These are phyloP conservation scores for Catalaphyllia jardinei DNA, from an alignment of 64 coral and sea anemone species.

Conservation along the genomic window DNA sequence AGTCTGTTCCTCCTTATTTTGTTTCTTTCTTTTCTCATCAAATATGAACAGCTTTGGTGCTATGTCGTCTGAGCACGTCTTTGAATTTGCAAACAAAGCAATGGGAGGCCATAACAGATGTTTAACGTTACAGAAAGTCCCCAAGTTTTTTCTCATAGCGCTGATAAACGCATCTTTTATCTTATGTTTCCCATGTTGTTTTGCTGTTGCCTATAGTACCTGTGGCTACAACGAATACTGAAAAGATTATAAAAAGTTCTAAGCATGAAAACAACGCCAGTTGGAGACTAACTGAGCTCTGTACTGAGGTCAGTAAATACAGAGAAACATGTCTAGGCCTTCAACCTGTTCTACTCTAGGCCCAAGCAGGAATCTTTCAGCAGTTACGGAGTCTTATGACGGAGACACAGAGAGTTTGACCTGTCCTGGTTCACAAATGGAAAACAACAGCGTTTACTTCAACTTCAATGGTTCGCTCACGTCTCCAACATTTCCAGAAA, in stretches of 20 bases:
- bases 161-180: background rate
- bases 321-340: background rate
- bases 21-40: background rate
- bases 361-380: background rate
- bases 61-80: background rate
- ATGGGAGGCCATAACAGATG: background rate
- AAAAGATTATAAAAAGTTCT: too few species aligned
- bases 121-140: background rate
- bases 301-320: background rate
- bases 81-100: background rate
- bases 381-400: conserved; percentile 5
- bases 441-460: background rate
- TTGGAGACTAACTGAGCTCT: background rate
- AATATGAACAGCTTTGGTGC: conserved; percentile 9
- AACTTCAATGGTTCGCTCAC: background rate
- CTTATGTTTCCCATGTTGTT: background rate
- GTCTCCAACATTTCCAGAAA: background rate
- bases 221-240: too few species aligned
- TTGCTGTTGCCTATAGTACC: too few species aligned
- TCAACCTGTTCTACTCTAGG: background rate
- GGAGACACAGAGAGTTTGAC: conserved; percentile 6
- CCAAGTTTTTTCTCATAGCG: background rate
- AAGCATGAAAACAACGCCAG: background rate
- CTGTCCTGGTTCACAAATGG: background rate
- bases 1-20: background rate